Evolutionary conservation across 2,888 invertebrate species (phyloP), one percentile per base, ranked within the genome.

Genomic region (Drosophila kuntzei): DNA sequence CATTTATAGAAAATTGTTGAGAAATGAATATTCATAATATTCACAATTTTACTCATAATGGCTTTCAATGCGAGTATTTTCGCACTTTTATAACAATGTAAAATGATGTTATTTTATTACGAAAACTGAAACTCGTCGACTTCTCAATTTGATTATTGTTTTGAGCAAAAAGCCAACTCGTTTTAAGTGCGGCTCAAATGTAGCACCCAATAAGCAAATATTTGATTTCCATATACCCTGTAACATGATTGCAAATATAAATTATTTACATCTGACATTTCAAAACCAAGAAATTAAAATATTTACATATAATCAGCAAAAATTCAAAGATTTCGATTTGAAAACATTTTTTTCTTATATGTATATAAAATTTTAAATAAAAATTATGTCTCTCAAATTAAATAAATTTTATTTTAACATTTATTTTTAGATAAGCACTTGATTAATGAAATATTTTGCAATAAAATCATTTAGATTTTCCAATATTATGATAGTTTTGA

Each of bases 21-120:
- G 14, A 29, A 55, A 55, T 55, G 8, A 55, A 44, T 55, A 44
- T 55, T 55, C 44, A 44, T 44, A 55, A 22, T 5, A 43, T 20
- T 39, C 43, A 22, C 22, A 43, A 2, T 43, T 39, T 51, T 14
- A n/a, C 12, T 39, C 27, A 6, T 16, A 27, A 39, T 12, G 25
- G 12, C 25, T 27, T 53, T 18, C 18, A 18, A 27, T 39, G 7
- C 12, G 2, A 12, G 12, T 12, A 32, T 7, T 7, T 6, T 16
- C 27, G 12, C 12, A 16, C 12, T 39, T 27, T 27, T 37, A 9
- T 7, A 51, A 27, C n/a, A n/a, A 7, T 29, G 20, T 53, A 29
- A 41, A 29, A 32, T 12, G 11, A 20, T 3, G 53, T 14, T 20
- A 32, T 41, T 54, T 20, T 22, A 41, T 29, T 29, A 29, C 39